Percentiles rank a stretch among this genome's conserved stretches.
Conservation (phyloP, 2,888 invertebrate genomes). For the Caprella mutica region DNA sequence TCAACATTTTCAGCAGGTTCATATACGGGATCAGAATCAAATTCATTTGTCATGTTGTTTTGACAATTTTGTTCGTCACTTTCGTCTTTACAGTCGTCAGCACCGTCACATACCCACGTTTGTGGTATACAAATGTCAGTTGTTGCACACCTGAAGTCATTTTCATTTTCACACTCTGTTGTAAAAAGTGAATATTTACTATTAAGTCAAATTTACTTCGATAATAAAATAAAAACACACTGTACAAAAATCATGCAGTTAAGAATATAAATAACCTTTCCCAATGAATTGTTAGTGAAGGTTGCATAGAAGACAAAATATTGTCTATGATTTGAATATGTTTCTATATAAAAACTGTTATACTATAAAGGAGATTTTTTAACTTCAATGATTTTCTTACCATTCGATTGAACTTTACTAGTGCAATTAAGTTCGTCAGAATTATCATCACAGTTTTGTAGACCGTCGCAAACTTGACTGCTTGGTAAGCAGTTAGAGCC, state of each 20-base stretch:
- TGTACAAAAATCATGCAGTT: background rate
- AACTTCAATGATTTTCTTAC: too few relatives aligned
- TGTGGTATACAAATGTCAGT: conserved; percentile 51
- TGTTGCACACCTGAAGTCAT: conserved; percentile 48
- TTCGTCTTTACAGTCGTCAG: conserved; percentile 53
- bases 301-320: too few relatives aligned
- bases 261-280: background rate
- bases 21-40: too few relatives aligned
- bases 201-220: background rate
- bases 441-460: conserved; percentile 36
- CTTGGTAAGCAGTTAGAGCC: conserved; percentile 36
- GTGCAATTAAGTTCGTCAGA: conserved; percentile 36
- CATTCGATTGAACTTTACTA: too few relatives aligned
- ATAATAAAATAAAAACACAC: background rate
- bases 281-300: too few relatives aligned
- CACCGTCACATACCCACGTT: conserved; percentile 53
- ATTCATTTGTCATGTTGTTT: too few relatives aligned
- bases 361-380: too few relatives aligned
- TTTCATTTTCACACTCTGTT: conserved; percentile 27
- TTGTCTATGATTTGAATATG: too few relatives aligned
- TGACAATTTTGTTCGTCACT: conserved; percentile 47
- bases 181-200: background rate
- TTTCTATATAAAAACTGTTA: too few relatives aligned
- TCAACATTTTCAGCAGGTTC: too few relatives aligned
- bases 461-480: conserved; percentile 36